Evolutionary conservation across 2,888 invertebrate genomes (phyloP), one percentile per base, ranked within the genome.

Genomic region (Archips xylosteana): DNA sequence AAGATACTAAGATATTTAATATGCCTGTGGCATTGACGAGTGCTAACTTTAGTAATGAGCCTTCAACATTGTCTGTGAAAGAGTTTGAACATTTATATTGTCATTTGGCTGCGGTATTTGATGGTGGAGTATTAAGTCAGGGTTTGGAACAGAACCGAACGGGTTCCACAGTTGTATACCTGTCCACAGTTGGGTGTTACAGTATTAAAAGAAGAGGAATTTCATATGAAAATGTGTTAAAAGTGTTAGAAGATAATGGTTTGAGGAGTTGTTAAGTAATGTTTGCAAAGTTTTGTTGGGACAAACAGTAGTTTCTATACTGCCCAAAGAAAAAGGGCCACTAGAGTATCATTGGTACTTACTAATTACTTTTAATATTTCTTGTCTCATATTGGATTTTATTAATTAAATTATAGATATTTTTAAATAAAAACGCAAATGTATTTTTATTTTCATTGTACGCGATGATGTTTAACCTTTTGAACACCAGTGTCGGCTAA

Each of bases 1-100:
- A 94, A 66, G 91, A 99, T 8, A 96, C 96, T 6, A 91, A 90
- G 75, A 83, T 91, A 13, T 93, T 97, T 80, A 95, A 95, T 8
- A 95, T 96, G 82, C 99, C 99, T 0, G 90, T 99, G 42, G 99
- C 99, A 0, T 93, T 99, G 63, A 99, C 99, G 0, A 99, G 99
- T 95, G 99, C 99, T 0, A 99, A 99, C 91, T 93, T 96, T 60
- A 99, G 98, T 83, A 96, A 96, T 77, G 95, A 96, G 77, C 96
- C 95, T 0, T 99, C 98, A 82, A 97, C 98, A 60, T 91, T 99
- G 13, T 95, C 95, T 76, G 93, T 98, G 0, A 91, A 95, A 76
- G 99, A 99, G 89, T 99, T 99, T 92, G 86, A 95, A 78, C 89
- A 95, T 45, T 91, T 99, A 57, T 99, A 98, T 98, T 94, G 96